phyloP scores from a whole-genome alignment of 2,888 invertebrate genomes.

The Teleogryllus oceanicus region DNA sequence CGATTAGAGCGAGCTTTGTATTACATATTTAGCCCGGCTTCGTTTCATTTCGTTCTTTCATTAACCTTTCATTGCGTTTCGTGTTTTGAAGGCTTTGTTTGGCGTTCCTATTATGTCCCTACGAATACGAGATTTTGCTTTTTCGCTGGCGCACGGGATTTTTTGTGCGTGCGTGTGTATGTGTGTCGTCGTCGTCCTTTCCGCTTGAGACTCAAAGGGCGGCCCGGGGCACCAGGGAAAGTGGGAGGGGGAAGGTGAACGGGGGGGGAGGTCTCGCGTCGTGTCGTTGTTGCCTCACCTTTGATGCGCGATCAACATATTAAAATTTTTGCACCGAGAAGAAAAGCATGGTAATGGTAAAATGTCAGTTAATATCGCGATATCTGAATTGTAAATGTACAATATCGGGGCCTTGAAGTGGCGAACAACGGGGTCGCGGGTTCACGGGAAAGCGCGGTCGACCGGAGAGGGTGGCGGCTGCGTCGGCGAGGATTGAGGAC shows the following conservation, averaged over 20 bases:
- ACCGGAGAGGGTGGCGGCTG: too few species aligned
- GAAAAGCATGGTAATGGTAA: constrained; percentile 18
- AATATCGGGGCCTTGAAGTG: neutral
- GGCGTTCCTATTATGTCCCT: neutral
- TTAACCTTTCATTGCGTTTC: constrained; percentile 18
- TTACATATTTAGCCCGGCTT: constrained; percentile 18
- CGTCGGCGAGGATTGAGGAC: too few species aligned
- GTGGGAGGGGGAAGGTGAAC: neutral
- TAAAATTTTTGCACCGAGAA: neutral
- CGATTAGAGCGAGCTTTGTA: constrained; percentile 18
- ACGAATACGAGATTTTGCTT: constrained; percentile 18
- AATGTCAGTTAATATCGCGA: neutral
- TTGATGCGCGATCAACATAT: constrained; percentile 6
- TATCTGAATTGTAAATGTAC: constrained; percentile 18
- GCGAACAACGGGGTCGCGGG: neutral
- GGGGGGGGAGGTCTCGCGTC: neutral
- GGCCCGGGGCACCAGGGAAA: neutral
- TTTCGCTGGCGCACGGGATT: neutral
- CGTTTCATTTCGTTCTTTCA: constrained; percentile 18
- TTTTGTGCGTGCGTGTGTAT: neutral
- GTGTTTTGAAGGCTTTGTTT: constrained; percentile 9
- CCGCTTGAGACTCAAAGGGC: constrained; percentile 18
- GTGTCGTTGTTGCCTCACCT: neutral
- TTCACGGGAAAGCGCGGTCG: too few species aligned
- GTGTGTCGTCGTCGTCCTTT: neutral